phyloP scores from a whole-genome alignment of 2,888 invertebrate species.

The Cheilosia vulpina region DNA sequence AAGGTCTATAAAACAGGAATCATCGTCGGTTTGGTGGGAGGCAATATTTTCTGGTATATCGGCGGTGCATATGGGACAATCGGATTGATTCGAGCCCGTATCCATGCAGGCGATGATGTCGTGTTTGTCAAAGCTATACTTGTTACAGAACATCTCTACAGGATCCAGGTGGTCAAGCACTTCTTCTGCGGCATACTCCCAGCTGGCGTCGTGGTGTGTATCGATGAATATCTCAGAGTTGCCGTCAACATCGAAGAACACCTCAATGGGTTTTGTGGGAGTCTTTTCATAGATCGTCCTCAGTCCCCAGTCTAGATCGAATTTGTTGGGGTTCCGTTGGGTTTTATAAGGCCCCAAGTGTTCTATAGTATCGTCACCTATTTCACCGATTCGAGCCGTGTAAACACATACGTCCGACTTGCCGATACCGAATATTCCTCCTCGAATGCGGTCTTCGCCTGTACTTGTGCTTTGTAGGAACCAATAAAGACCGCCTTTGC shows the following conservation, averaged over 20 bases:
- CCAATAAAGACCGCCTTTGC: slow-evolving; percentile 75
- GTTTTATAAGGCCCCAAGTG: slow-evolving; percentile 24
- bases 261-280: no score
- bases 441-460: slow-evolving; percentile 29
- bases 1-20: no score
- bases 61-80: neutral
- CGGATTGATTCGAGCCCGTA: neutral
- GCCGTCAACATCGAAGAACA: no score
- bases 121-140: no score
- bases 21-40: neutral
- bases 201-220: no score
- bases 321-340: slow-evolving; percentile 13
- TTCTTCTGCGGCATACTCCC: no score
- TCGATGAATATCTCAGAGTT: no score
- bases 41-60: neutral
- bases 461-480: slow-evolving; percentile 56
- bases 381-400: slow-evolving; percentile 69
- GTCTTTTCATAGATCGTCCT: no score
- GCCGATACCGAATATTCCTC: slow-evolving; percentile 77
- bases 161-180: no score
- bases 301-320: slow-evolving; percentile 10
- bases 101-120: neutral
- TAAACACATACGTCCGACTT: slow-evolving; percentile 73
- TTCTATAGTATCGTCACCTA: slow-evolving; percentile 16
- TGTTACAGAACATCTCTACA: no score